phyloP scores from a whole-genome alignment of 2,797 vertebrate genomes.

The Amphiprion clarkii region DNA sequence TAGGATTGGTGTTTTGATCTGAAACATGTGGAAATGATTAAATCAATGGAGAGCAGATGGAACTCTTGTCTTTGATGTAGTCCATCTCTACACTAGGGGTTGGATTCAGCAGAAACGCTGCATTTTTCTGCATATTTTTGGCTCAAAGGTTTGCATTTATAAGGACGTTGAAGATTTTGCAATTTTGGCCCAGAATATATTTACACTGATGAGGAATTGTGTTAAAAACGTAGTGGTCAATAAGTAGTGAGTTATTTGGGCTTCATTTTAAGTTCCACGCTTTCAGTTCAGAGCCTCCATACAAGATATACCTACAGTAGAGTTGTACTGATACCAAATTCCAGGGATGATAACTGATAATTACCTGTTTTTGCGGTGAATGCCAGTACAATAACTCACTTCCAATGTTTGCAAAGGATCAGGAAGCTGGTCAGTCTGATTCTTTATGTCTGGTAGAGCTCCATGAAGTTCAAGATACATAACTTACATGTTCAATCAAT shows the following conservation, averaged over 20 bases:
- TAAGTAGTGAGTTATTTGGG: neutral
- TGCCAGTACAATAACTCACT: too few relatives aligned
- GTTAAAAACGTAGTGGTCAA: neutral
- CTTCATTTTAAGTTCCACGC: neutral
- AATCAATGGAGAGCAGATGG: conserved; percentile 3
- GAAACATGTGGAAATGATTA: conserved; percentile 33
- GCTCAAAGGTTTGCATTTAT: neutral
- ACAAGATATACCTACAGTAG: too few relatives aligned
- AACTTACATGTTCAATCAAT: too few relatives aligned
- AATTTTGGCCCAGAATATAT: neutral
- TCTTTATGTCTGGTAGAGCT: too few relatives aligned
- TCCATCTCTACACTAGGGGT: neutral
- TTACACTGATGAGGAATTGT: neutral
- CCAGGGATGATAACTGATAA: too few relatives aligned
- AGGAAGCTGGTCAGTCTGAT: too few relatives aligned
- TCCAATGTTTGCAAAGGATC: too few relatives aligned
- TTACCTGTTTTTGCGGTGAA: too few relatives aligned
- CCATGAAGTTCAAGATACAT: too few relatives aligned
- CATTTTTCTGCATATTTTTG: neutral
- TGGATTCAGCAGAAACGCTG: neutral
- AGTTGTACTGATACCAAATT: too few relatives aligned
- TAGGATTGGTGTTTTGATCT: conserved; percentile 34
- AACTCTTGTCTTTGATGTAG: conserved; percentile 23
- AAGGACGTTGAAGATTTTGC: neutral
- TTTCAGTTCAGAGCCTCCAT: neutral